Evolutionary conservation across 2,797 vertebrate species (phyloP).

Genomic region (Halcyon chelicuti): DNA sequence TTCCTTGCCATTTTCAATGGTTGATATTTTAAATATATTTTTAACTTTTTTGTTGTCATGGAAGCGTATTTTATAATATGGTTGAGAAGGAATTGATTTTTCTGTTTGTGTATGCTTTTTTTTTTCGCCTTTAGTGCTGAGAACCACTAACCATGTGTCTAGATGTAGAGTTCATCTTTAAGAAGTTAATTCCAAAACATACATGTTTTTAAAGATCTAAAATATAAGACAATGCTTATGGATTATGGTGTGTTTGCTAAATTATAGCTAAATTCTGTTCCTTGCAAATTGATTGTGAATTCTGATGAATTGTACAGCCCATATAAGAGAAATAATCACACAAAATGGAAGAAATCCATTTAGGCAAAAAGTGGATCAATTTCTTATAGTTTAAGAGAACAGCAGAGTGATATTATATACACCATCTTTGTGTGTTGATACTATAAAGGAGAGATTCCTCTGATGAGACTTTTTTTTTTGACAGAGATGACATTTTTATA

Average conservation of each 20-base stretch:
- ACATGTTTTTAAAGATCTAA: background rate
- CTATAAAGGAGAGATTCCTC: background rate
- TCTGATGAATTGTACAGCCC: background rate
- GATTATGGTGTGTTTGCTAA: background rate
- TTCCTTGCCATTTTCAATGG: background rate
- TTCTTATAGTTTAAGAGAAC: background rate
- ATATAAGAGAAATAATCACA: background rate
- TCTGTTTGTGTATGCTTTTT: background rate
- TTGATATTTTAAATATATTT: background rate
- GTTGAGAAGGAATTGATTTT: background rate
- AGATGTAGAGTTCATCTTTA: background rate
- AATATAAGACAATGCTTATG: background rate
- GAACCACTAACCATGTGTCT: background rate
- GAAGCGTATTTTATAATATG: background rate
- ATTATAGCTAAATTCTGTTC: background rate
- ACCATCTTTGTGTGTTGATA: background rate
- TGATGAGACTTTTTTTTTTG: background rate
- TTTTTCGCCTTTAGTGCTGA: background rate
- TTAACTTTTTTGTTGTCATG: background rate
- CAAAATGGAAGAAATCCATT: background rate
- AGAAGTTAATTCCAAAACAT: background rate
- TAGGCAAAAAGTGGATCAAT: background rate
- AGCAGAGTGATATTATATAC: background rate
- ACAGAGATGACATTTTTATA: background rate
- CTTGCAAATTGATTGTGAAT: background rate